These are phyloP conservation scores for Heliothis peltigera DNA, from an alignment of 2,888 invertebrate species.

Conservation along the genomic window DNA sequence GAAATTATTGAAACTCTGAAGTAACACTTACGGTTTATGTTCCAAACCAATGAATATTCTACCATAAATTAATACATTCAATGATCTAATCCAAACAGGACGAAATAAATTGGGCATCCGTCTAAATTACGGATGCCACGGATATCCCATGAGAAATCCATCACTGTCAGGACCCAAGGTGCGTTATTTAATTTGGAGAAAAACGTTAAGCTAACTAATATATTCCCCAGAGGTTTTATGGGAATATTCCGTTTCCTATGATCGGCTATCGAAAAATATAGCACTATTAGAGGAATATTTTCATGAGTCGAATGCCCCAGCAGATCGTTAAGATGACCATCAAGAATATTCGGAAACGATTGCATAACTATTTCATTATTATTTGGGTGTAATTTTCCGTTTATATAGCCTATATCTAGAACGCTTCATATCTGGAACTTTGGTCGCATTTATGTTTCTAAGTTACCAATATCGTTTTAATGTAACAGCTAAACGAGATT, in stretches of 20 bases:
- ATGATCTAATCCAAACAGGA: conserved; percentile 21
- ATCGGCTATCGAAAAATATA: background rate
- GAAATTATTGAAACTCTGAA: background rate
- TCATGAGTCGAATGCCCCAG: no score
- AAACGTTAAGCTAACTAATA: conserved; percentile 1
- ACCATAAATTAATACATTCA: conserved; percentile 24
- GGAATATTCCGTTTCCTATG: conserved; percentile 1
- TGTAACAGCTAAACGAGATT: no score
- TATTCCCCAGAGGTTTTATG: background rate
- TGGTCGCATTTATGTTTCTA: no score
- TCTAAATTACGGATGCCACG: conserved; percentile 22
- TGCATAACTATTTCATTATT: no score
- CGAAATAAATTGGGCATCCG: conserved; percentile 18
- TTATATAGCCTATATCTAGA: no score
- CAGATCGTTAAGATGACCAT: background rate
- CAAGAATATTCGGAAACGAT: no score
- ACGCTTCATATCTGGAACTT: no score
- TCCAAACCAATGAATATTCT: conserved; percentile 11
- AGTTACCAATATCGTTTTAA: no score
- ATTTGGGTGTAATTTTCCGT: background rate
- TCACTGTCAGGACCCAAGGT: conserved; percentile 49
- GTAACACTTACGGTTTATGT: background rate
- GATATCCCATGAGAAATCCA: conserved; percentile 45
- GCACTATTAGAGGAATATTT: no score
- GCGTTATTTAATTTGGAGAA: conserved; percentile 32